phyloP scores from a whole-genome alignment of 2,888 invertebrate genomes.

The Marasmarcha lunaedactyla region DNA sequence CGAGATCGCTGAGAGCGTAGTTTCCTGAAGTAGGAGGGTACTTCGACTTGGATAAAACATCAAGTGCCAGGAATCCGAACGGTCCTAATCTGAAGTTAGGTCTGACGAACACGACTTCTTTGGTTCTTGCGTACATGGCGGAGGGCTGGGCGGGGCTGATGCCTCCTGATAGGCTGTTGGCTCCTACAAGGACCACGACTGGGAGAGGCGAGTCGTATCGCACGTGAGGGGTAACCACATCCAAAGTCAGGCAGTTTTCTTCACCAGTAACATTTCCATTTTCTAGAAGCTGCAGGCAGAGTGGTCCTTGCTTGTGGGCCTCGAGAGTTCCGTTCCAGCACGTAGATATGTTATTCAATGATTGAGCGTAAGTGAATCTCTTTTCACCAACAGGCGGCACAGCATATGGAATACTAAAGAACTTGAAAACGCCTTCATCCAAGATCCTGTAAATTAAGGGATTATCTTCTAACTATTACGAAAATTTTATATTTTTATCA shows the following conservation, averaged over 20 bases:
- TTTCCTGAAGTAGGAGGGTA: constrained; percentile 86
- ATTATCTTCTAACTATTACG: no score
- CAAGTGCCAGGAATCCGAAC: constrained; percentile 84
- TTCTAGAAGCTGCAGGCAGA: constrained; percentile 78
- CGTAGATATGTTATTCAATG: constrained; percentile 74
- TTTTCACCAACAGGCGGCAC: constrained; percentile 76
- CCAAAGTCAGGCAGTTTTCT: constrained; percentile 87
- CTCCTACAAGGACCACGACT: constrained; percentile 85
- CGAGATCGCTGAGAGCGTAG: constrained; percentile 85
- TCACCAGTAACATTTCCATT: constrained; percentile 76
- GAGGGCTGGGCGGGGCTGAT: constrained; percentile 82
- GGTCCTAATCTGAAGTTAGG: constrained; percentile 87
- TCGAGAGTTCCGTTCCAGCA: constrained; percentile 84
- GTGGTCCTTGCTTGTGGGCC: constrained; percentile 75
- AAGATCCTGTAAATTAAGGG: constrained; percentile 62
- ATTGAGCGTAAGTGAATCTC: constrained; percentile 78
- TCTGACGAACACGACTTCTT: constrained; percentile 86
- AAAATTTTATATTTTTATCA: background rate
- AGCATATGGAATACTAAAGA: constrained; percentile 87
- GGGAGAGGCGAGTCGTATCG: constrained; percentile 83
- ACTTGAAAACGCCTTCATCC: constrained; percentile 83
- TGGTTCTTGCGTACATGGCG: constrained; percentile 78
- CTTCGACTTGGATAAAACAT: constrained; percentile 75
- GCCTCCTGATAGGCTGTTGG: constrained; percentile 82
- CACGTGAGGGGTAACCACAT: constrained; percentile 85